Evolutionary conservation across 1,140 invertebrate species (phyloP).

Genomic region (Triops cancriformis): DNA sequence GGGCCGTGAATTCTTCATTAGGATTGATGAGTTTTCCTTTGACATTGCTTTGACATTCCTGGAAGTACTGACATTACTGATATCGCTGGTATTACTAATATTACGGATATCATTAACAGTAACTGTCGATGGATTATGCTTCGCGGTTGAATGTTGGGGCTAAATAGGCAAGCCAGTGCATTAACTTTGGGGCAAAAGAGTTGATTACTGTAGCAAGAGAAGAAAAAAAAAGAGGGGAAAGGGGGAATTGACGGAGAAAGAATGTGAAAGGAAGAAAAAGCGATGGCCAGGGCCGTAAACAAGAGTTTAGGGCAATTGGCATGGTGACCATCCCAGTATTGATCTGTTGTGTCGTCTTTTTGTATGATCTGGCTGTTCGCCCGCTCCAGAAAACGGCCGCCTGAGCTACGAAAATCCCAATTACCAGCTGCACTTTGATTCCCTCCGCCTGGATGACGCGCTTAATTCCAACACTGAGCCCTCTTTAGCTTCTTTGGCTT

Average conservation of each 20-base stretch:
- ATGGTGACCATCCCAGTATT: slow-evolving; percentile 6
- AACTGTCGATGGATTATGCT: too few relatives aligned
- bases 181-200: too few relatives aligned
- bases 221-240: too few relatives aligned
- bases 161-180: too few relatives aligned
- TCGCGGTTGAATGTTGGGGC: too few relatives aligned
- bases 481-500: slow-evolving; percentile 15
- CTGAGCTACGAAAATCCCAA: slow-evolving; percentile 80
- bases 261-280: not conserved
- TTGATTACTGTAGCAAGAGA: too few relatives aligned
- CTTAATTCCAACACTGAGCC: slow-evolving; percentile 60
- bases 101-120: too few relatives aligned
- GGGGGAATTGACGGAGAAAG: not conserved
- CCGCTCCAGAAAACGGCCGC: slow-evolving; percentile 63
- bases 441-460: slow-evolving; percentile 63
- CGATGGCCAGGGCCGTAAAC: not conserved
- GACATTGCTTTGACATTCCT: too few relatives aligned
- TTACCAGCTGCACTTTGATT: slow-evolving; percentile 59
- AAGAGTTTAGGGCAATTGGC: not conserved
- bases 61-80: too few relatives aligned
- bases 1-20: too few relatives aligned
- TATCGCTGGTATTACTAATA: too few relatives aligned
- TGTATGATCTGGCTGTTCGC: not conserved
- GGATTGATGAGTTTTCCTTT: too few relatives aligned
- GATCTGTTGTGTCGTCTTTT: not conserved